Base-by-base conservation (phyloP, 2,113 vertebrate species). In the Hemiprocne comata region DNA sequence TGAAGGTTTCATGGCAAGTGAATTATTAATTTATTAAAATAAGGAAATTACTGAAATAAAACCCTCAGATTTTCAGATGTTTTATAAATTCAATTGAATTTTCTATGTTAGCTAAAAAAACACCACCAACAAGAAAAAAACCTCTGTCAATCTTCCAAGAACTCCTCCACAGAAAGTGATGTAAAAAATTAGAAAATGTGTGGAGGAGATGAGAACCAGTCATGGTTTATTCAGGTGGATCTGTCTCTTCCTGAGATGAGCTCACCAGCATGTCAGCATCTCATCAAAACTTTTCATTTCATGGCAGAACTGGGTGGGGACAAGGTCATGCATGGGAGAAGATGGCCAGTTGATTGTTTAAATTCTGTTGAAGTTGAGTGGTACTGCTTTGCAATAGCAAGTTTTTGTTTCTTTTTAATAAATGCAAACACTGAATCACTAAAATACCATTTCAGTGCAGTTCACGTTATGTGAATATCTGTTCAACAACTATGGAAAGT, bases 101-200 rank as follows among this genome's bases (percentile, higher is more conserved):
- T 60, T 55, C 44, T n/a, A 18, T 71, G 6, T 75, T 87, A 42
- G 67, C 64, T 50, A 13, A 42, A 90, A 85, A 55, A 46, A 3
- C 9, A 33, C 2, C 7, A 72, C 0, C 4, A 75, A 0, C 6
- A 42, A 1, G 5, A 66, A n/a, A 33, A 50, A 11, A 23, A 0
- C 2, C 6, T 21, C 26, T 28, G 6, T 12, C 5, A 42, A 9
- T 48, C 16, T 70, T 79, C 29, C 16, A 61, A 54, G 25, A 83
- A 25, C 10, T 66, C n/a, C n/a, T 29, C 26, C 7, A 40, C 4
- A 48, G 54, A 48, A 62, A 61, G 10, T 15, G 4, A 10, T 33
- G 4, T 16, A 28, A 86, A 79, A 67, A 3, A 1, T 0, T 9
- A 50, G 14, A 53, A 86, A 76, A 76, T 18, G 2, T 53, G 12